A percentile compares a stretch with the other conserved stretches of the same genome.
Conservation (phyloP, 2,797 vertebrate species). For the Acipenser ruthenus region DNA sequence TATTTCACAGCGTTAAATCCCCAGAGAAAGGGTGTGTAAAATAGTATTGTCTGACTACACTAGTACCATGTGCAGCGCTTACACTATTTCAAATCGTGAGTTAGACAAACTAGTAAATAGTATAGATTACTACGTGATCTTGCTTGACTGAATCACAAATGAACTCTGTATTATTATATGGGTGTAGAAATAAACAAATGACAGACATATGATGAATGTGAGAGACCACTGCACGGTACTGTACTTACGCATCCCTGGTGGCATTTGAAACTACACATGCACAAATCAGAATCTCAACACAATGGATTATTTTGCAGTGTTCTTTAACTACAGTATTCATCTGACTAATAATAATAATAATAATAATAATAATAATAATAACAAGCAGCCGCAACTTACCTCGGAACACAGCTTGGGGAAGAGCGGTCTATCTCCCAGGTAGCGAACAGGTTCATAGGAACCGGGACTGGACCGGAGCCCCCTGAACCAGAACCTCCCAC, state of each 20-base stretch:
- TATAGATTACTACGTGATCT: background rate
- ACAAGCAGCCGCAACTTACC: constrained; percentile 34
- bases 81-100: background rate
- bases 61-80: background rate
- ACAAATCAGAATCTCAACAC: background rate
- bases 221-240: background rate
- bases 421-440: constrained; percentile 71
- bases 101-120: too few relatives aligned
- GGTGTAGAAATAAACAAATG: constrained; percentile 2
- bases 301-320: background rate
- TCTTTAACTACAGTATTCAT: too few relatives aligned
- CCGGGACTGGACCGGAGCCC: constrained; percentile 49
- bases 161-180: background rate
- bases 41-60: background rate
- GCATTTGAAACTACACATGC: constrained; percentile 4
- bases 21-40: background rate
- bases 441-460: constrained; percentile 69
- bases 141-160: background rate
- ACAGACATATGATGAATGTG: constrained; percentile 13
- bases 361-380: background rate
- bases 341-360: too few relatives aligned
- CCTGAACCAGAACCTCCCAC: constrained; percentile 45
- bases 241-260: background rate
- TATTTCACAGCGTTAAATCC: background rate
- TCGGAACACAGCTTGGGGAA: constrained; percentile 67